phyloP scores from a whole-genome alignment of 2,113 vertebrate species.

The Phaethon lepturus region DNA sequence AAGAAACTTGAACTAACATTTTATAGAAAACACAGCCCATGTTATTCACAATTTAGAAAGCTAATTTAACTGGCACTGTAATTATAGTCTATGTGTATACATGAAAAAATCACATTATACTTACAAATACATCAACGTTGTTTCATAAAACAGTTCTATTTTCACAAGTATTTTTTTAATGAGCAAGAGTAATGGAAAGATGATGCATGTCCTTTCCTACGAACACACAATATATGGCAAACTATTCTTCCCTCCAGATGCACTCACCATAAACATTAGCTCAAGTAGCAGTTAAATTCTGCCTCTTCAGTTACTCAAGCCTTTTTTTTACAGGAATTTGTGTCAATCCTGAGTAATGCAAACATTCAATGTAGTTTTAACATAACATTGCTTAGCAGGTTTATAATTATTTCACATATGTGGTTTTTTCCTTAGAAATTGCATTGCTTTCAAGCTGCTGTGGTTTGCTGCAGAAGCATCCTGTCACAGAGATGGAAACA shows the following conservation, averaged over 20 bases:
- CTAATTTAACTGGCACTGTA: background rate
- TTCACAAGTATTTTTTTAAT: background rate
- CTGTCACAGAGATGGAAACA: background rate
- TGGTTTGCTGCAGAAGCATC: background rate
- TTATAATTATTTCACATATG: background rate
- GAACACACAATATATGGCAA: background rate
- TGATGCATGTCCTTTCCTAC: background rate
- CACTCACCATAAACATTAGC: background rate
- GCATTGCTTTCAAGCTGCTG: background rate
- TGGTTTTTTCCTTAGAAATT: background rate
- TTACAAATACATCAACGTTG: background rate
- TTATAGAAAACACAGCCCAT: constrained; percentile 9
- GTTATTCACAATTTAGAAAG: background rate
- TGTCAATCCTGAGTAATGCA: background rate
- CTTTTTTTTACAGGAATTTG: background rate
- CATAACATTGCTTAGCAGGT: background rate
- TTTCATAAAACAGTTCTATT: background rate
- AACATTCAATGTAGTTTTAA: background rate
- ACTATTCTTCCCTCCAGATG: background rate
- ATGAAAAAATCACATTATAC: background rate
- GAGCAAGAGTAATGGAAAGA: background rate
- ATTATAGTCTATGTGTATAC: background rate
- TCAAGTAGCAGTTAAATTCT: background rate
- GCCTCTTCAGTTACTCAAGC: background rate
- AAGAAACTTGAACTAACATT: background rate